Evolutionary conservation across 2,797 vertebrate species (phyloP), one percentile per base, ranked within the genome.

Genomic region (Acipenser transmontanus): DNA sequence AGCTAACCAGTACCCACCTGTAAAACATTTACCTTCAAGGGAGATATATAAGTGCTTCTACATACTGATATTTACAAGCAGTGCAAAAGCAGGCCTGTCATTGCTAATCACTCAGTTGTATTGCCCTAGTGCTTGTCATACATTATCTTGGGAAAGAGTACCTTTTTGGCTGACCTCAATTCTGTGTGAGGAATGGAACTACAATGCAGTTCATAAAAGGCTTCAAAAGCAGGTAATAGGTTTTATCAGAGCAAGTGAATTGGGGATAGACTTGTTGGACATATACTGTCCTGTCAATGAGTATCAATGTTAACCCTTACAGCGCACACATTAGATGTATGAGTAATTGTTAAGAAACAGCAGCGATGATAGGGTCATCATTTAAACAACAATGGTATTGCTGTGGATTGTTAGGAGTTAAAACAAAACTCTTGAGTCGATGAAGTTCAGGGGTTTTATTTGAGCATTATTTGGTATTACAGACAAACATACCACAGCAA

Each of bases 191-290:
- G 71, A 75, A 68, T 63, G 74, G 68, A 79, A 71, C 68, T 57
- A 65, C 67, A 63, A 62, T 65, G 74, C 34, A 34, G 34, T 34
- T 34, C 34, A 76, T 76, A 78, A 69, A 72, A 54, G 72, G 60
- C 70, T 73, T 70, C 68, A 52, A 71, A 69, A 67, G 68, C 72
- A 70, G 76, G 66, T 77, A 76, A 78, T 72, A 73, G 62, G 63
- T 78, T 79, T 68, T 67, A 76, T 76, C 79, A 81, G 79, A 74
- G 34, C 34, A 34, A 34, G 34, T 34, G 34, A 34, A 34, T 34
- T 3, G 4, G 34, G 34, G 34, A 34, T 34, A 34, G 34, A 34
- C 34, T 34, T 34, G 34, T 34, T 34, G 34, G 34, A 34, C 34
- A 17, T 34, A 34, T 34, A 34, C 34, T 34, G 34, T 34, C 34